phyloP scores from a whole-genome alignment of 2,888 invertebrate species.

The Eupithecia dodoneata region DNA sequence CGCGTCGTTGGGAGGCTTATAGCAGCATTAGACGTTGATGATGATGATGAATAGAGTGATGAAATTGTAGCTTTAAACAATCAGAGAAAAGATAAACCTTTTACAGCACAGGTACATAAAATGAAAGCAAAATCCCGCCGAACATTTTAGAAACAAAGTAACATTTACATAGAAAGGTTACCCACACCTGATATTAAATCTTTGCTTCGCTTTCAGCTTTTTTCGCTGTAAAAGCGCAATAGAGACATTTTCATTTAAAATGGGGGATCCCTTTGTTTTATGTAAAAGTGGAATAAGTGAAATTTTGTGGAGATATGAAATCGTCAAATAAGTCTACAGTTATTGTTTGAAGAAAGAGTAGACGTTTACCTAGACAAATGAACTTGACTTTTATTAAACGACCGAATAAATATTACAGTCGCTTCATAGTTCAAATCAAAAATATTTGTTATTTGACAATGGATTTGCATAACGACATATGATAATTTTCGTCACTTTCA shows the following conservation, averaged over 20 bases:
- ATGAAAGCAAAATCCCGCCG: neutral
- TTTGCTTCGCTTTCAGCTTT: constrained; percentile 44
- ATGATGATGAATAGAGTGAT: neutral
- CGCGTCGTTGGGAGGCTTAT: too few species aligned
- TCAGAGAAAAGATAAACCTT: neutral
- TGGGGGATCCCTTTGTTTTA: constrained; percentile 57
- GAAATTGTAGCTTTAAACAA: neutral
- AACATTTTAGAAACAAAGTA: constrained; percentile 28
- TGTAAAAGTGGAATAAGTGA: constrained; percentile 57
- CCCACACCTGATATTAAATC: constrained; percentile 51
- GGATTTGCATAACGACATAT: neutral
- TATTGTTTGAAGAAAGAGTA: neutral
- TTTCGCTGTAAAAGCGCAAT: constrained; percentile 52
- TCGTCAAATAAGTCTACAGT: neutral
- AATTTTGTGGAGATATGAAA: constrained; percentile 43
- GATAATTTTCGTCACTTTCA: too few species aligned
- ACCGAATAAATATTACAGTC: too few species aligned
- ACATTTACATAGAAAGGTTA: constrained; percentile 44
- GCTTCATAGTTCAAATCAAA: too few species aligned
- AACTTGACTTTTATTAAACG: too few species aligned
- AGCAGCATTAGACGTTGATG: too few species aligned
- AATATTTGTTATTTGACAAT: too few species aligned
- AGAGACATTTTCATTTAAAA: constrained; percentile 53
- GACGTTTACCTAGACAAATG: neutral
- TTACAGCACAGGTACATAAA: neutral